A percentile compares a stretch with the other conserved stretches of the same genome.
phyloP scores from a whole-genome alignment of 2,113 vertebrate genomes.

The Xenopus borealis region DNA sequence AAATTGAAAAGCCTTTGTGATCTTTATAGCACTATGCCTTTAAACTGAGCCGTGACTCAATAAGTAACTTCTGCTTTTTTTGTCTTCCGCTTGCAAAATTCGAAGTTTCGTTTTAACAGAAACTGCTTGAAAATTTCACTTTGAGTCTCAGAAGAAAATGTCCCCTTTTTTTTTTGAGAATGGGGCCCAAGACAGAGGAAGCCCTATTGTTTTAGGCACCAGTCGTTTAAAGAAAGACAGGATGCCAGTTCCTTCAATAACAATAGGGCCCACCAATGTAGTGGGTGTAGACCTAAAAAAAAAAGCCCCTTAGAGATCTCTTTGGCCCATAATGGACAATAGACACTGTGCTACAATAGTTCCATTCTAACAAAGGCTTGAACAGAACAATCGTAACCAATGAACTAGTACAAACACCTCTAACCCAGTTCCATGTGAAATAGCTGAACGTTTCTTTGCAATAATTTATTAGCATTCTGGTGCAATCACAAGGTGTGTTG shows the following conservation, averaged over 20 bases:
- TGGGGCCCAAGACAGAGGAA: slow-evolving; percentile 65
- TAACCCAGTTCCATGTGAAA: neutral
- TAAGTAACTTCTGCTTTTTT: slow-evolving; percentile 1
- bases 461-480: neutral
- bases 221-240: slow-evolving; percentile 76
- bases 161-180: slow-evolving; percentile 3
- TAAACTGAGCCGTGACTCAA: too few species aligned
- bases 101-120: neutral
- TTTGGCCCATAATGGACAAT: too few species aligned
- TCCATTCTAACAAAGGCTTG: neutral
- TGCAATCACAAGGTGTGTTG: neutral
- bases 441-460: neutral
- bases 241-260: slow-evolving; percentile 68
- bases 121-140: slow-evolving; percentile 10
- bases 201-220: slow-evolving; percentile 74
- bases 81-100: neutral
- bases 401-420: neutral
- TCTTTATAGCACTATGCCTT: too few species aligned
- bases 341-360: neutral
- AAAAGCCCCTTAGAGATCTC: neutral
- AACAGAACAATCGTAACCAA: neutral
- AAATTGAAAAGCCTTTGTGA: too few species aligned
- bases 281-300: slow-evolving; percentile 41
- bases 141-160: neutral
- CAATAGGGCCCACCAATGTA: slow-evolving; percentile 61